These are phyloP conservation scores for Cyphomyrus discorhynchus DNA, from an alignment of 2,113 vertebrate genomes.

Conservation along the genomic window DNA sequence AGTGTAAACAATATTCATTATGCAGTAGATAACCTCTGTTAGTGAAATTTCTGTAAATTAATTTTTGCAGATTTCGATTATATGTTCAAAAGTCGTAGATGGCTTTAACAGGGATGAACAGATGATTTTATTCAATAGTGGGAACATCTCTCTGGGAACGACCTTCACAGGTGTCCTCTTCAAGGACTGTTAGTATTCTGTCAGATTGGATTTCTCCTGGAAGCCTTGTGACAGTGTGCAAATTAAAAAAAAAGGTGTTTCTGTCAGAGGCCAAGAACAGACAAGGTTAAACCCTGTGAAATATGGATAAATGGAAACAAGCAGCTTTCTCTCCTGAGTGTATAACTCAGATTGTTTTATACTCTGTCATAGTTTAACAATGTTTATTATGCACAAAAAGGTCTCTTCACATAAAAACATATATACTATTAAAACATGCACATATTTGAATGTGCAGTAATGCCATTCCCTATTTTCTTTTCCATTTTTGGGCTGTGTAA, in stretches of 20 bases:
- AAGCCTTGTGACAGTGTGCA: slow-evolving; percentile 20
- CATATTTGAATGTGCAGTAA: no score
- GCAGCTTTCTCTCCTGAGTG: not conserved
- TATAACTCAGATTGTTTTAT: not conserved
- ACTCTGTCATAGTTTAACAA: not conserved
- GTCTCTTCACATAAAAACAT: not conserved
- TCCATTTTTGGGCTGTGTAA: slow-evolving; percentile 28
- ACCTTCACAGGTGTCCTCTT: slow-evolving; percentile 16
- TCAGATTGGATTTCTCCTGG: slow-evolving; percentile 14
- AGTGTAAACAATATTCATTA: not conserved
- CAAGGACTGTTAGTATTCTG: slow-evolving; percentile 22
- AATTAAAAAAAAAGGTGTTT: slow-evolving; percentile 9
- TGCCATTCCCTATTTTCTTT: no score
- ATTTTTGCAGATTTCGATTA: not conserved
- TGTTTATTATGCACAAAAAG: not conserved
- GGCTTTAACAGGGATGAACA: not conserved
- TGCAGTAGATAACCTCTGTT: not conserved
- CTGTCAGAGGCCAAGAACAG: slow-evolving; percentile 21
- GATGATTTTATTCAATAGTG: not conserved
- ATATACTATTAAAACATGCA: not conserved
- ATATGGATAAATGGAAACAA: not conserved
- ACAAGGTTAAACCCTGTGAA: slow-evolving; percentile 24
- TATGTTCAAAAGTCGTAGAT: not conserved
- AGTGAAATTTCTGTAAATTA: not conserved
- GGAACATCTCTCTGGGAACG: not conserved